Evolutionary conservation across 1,140 invertebrate species (phyloP).

Genomic region (Drosophila serrata): DNA sequence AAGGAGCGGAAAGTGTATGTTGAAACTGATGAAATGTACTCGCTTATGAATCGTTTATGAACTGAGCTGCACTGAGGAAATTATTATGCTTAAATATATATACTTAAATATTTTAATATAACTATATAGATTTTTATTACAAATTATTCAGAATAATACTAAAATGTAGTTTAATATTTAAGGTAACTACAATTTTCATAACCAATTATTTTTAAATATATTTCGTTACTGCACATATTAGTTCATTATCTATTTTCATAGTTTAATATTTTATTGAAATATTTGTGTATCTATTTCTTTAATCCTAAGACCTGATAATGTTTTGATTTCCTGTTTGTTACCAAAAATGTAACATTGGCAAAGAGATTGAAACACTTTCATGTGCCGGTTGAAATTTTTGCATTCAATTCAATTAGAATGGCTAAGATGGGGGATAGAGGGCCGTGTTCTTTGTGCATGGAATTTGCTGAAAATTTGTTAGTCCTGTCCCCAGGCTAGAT

Average conservation of each 20-base stretch:
- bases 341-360: not conserved
- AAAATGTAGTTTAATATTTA: too few species aligned
- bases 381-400: slow-evolving; percentile 60
- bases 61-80: slow-evolving; percentile 30
- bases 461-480: slow-evolving; percentile 84
- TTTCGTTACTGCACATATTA: not conserved
- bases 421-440: slow-evolving; percentile 16
- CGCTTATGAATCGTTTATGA: slow-evolving; percentile 58
- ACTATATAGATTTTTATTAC: not conserved
- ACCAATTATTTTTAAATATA: not conserved
- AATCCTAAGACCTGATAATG: not conserved
- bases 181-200: too few species aligned
- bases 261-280: too few species aligned
- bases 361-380: slow-evolving; percentile 21
- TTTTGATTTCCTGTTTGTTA: not conserved
- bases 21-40: slow-evolving; percentile 73
- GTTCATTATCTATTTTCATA: fast-evolving
- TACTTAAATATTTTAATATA: not conserved
- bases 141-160: too few species aligned
- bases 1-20: slow-evolving; percentile 12
- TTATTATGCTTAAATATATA: not conserved
- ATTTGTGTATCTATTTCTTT: not conserved
- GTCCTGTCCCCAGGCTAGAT: slow-evolving; percentile 70
- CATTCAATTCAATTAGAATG: slow-evolving; percentile 78
- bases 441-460: slow-evolving; percentile 72